A percentile compares a stretch with the other conserved stretches of the same genome.
Evolutionary conservation across 2,113 vertebrate genomes (phyloP).

Genomic region (Grammomys surdaster): DNA sequence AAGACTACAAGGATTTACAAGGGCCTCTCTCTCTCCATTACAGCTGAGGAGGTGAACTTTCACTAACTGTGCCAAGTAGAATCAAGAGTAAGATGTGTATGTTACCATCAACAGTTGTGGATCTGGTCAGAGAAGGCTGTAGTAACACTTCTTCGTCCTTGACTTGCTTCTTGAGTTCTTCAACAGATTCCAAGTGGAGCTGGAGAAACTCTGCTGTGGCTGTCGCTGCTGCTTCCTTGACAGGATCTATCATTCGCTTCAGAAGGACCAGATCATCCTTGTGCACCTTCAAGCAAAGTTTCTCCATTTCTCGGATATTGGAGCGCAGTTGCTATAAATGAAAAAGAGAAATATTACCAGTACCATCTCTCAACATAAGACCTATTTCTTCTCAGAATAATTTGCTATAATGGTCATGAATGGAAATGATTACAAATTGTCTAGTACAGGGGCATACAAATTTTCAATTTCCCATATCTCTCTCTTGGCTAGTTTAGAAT

Average conservation of each 20-base stretch:
- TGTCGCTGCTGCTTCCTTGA: constrained; percentile 90
- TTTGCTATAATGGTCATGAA: background rate
- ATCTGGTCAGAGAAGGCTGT: constrained; percentile 84
- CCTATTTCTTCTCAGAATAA: constrained; percentile 52
- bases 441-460: background rate
- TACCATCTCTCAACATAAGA: constrained; percentile 21
- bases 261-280: constrained; percentile 89
- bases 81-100: constrained; percentile 58
- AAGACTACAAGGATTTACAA: background rate
- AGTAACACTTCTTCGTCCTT: constrained; percentile 75
- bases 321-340: constrained; percentile 93
- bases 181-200: constrained; percentile 90
- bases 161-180: constrained; percentile 83
- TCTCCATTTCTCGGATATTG: constrained; percentile 97
- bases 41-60: background rate
- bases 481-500: constrained; percentile 2
- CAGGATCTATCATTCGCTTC: constrained; percentile 91
- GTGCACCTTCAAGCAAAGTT: constrained; percentile 92
- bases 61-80: background rate
- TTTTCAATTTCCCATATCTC: constrained; percentile 38
- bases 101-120: constrained; percentile 84
- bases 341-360: background rate
- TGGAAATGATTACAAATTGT: constrained; percentile 18
- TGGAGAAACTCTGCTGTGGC: constrained; percentile 92
- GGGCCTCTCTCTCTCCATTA: background rate